Percentiles rank a stretch among this genome's conserved stretches.
phyloP scores from a whole-genome alignment of 2,888 invertebrate species.

The Drosophila picticornis region DNA sequence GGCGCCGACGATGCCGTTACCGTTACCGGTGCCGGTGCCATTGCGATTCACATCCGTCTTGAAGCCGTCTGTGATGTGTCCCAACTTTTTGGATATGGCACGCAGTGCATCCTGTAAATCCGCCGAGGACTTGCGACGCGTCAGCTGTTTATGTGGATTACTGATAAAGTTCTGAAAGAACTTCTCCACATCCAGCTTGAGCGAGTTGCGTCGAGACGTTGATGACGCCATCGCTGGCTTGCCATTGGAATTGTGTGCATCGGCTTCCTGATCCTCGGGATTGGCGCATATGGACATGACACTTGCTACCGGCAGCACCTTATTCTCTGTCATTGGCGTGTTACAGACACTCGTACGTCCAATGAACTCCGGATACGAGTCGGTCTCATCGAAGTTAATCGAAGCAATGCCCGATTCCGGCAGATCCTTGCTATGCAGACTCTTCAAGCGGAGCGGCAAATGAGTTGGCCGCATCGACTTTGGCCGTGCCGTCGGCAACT shows the following conservation, averaged over 20 bases:
- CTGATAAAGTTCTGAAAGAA: slow-evolving; percentile 83
- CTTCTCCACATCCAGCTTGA: slow-evolving; percentile 83
- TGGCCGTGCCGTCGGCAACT: slow-evolving; percentile 57
- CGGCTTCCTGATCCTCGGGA: slow-evolving; percentile 85
- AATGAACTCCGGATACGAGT: slow-evolving; percentile 87
- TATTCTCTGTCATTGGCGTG: slow-evolving; percentile 92
- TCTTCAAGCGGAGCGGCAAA: slow-evolving; percentile 87
- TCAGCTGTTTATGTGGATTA: slow-evolving; percentile 81
- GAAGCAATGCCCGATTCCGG: slow-evolving; percentile 85
- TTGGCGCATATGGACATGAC: slow-evolving; percentile 91
- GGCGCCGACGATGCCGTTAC: slow-evolving; percentile 21
- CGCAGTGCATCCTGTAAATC: slow-evolving; percentile 88
- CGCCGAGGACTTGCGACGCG: slow-evolving; percentile 87
- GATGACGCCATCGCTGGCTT: slow-evolving; percentile 46
- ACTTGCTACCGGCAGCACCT: slow-evolving; percentile 90
- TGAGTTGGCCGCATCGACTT: slow-evolving; percentile 86
- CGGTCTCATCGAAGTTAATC: slow-evolving; percentile 86
- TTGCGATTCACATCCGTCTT: slow-evolving; percentile 83
- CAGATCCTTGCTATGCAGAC: slow-evolving; percentile 83
- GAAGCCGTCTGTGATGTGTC: slow-evolving; percentile 86
- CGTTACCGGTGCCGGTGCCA: slow-evolving; percentile 50
- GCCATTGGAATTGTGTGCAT: slow-evolving; percentile 65
- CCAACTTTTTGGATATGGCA: slow-evolving; percentile 87
- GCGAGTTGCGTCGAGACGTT: slow-evolving; percentile 70
- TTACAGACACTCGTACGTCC: slow-evolving; percentile 92